Base-by-base conservation (phyloP, 53 echinoderm and acorn worm genomes). In the Antedon mediterranea region DNA sequence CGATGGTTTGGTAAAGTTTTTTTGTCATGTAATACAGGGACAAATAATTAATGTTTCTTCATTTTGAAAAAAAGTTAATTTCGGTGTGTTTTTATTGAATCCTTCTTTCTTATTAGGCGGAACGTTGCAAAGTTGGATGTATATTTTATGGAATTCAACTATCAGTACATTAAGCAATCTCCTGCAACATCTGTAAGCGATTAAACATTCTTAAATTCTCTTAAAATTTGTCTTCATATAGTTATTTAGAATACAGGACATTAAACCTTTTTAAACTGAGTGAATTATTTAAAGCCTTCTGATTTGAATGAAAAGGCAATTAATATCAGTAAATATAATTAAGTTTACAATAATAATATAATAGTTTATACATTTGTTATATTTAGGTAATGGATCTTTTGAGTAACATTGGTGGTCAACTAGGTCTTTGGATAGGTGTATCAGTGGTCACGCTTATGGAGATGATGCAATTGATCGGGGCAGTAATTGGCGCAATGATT, bases 91-190 rank as follows among this genome's bases (percentile, higher is more conserved):
- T 23, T 57, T 13, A 18, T 57, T 57, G 30, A 43, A 33, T 5
- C 20, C 14, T 3, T 18, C 30, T 31, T 13, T 28, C 71, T 73
- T 28, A 71, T 3, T 81, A 93, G 93, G 86, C 78, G 72, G 77
- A 93, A 93, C 76, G 86, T 93, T 15, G 90, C 86, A 28, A 90
- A 86, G 74, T 34, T 93, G 6, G 84, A 88, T 3, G 84, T 93
- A 31, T 93, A 83, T 82, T 93, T 90, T 43, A 82, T 90, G 37
- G 90, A 90, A 34, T 88, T 93, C 77, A 93, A 90, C 78, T 93
- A 88, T 80, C 76, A 93, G 73, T 78, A 86, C 76, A 88, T 93
- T 79, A 83, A 71, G 43, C 90, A 93, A 75, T 75, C 71, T 73
- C 82, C 86, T 9, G 81, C 90, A 13, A 87, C 90, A 75, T 70